Evolutionary conservation across 2,113 vertebrate species (phyloP), one percentile per base, ranked within the genome.

Genomic region (Scalopus aquaticus): DNA sequence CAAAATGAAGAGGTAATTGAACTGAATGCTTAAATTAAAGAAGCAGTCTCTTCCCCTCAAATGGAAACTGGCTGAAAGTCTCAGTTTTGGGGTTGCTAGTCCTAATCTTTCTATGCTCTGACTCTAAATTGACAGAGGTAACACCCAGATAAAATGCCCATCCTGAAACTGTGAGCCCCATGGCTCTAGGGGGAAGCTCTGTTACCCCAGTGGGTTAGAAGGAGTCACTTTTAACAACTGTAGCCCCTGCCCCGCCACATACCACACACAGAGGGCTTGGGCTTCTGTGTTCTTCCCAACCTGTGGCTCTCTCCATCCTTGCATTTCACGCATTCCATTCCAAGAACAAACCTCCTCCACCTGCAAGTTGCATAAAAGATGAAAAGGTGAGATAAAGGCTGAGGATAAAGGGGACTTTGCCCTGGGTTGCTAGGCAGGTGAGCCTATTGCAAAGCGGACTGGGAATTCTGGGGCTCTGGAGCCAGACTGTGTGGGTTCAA

Each of bases 251-350:
- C 26, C 49, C 28, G 6, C 8, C 20, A 4, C 26, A 39, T 37
- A 32, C 51, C 58, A 28, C 58, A 8, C 67, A n/a, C n/a, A 20
- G 35, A 28, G 22, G 58, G 15, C 30, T 35, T 37, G 16, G 5
- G 24, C n/a, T 30, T 72, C 24, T 37, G 76, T n/a, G n/a, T 77
- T 60, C 64, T 39, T 13, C 44, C 73, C 46, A 86, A 49, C 22
- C 64, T 28, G 22, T 37, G 19, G 46, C 35, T 20, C 46, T 89
- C 88, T 87, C 93, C 77, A 51, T 90, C 72, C 81, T 91, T 17
- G 85, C 78, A 81, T 96, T 72, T 93, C 88, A 90, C 56, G 90
- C 81, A 93, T 95, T 95, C 88, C 93, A 85, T 95, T 96, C 77
- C 88, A 78, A 92, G 67, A 35, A 44, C 81, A 73, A 84, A 92